Percentiles rank a stretch among this genome's conserved stretches.
Evolutionary conservation across 1,140 invertebrate species (phyloP).

Genomic region (Heliconius eleuchia): DNA sequence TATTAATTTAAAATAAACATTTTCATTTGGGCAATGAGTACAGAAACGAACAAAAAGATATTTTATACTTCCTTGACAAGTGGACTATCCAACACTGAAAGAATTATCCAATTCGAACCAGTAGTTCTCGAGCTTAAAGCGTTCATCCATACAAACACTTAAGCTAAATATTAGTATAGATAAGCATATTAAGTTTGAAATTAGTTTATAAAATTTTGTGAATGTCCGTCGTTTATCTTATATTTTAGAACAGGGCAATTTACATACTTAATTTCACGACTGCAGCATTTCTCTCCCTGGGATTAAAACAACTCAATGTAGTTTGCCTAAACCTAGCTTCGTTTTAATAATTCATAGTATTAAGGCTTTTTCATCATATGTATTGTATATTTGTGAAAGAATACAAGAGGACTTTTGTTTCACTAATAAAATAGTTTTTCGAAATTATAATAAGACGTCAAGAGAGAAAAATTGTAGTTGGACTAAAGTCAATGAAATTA

Average conservation of each 20-base stretch:
- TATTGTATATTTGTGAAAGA: background rate
- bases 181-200: background rate
- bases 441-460: too few species aligned
- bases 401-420: background rate
- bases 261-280: slow-evolving; percentile 8
- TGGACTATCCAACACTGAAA: background rate
- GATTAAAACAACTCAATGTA: slow-evolving; percentile 12
- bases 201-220: background rate
- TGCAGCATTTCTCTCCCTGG: slow-evolving; percentile 6
- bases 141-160: too few species aligned
- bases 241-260: slow-evolving; percentile 11
- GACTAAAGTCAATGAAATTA: too few species aligned
- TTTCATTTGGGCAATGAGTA: too few species aligned
- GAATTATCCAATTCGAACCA: background rate
- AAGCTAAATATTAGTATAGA: background rate
- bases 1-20: too few species aligned
- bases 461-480: too few species aligned
- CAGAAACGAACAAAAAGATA: too few species aligned
- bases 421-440: too few species aligned
- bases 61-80: background rate
- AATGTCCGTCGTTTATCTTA: slow-evolving; percentile 1
- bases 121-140: background rate
- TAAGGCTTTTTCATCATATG: background rate
- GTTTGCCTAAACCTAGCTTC: slow-evolving; percentile 8
- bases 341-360: slow-evolving; percentile 1